Evolutionary conservation across 2,888 invertebrate genomes (phyloP).

Genomic region (Balanococcus diminutus): DNA sequence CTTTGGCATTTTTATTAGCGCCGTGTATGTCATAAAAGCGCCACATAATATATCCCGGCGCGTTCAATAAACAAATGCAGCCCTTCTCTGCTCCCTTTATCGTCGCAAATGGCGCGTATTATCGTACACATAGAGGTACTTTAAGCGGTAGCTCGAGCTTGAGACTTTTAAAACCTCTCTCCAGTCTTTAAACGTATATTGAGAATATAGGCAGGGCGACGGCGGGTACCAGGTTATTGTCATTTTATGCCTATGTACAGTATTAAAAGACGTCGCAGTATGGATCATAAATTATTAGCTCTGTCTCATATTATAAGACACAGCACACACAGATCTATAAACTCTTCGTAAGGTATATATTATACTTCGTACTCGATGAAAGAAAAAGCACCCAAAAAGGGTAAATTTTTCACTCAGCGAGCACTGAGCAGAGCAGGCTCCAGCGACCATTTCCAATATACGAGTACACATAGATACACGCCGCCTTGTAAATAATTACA

Average conservation of each 20-base stretch:
- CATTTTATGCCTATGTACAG: background rate
- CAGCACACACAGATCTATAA: background rate
- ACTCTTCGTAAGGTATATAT: background rate
- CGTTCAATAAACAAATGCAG: conserved; percentile 44
- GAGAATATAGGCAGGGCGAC: background rate
- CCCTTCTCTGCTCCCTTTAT: background rate
- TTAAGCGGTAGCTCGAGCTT: background rate
- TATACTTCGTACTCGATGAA: too few relatives aligned
- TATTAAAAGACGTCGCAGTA: background rate
- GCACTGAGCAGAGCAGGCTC: too few relatives aligned
- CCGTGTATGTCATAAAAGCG: conserved; percentile 48
- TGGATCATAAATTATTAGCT: background rate
- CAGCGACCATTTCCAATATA: too few relatives aligned
- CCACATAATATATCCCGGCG: background rate
- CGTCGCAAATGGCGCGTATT: background rate
- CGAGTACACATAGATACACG: too few relatives aligned
- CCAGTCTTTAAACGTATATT: too few relatives aligned
- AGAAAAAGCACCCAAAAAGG: too few relatives aligned
- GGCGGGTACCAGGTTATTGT: background rate
- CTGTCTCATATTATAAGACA: too few relatives aligned
- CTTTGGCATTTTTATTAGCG: conserved; percentile 54
- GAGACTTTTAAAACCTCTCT: background rate
- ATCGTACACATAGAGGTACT: too few relatives aligned
- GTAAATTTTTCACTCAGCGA: too few relatives aligned
- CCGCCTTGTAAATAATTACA: background rate